Evolutionary conservation across 2,797 vertebrate species (phyloP), one percentile per base, ranked within the genome.

Genomic region (Danio kyathit): DNA sequence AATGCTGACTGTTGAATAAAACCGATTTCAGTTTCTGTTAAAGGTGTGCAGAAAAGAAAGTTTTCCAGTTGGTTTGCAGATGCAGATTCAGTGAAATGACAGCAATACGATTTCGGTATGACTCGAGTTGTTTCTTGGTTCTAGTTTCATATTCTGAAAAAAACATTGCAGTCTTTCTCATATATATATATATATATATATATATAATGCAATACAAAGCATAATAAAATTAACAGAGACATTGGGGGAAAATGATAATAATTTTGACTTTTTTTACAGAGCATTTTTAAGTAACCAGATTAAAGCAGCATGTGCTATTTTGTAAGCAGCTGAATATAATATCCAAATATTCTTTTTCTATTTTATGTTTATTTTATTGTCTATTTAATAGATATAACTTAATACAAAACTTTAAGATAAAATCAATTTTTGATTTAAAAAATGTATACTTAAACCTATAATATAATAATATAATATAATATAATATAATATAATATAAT

Each of bases 81-180:
- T 44, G 61, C 51, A 51, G 17, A 61, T 29, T 54, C 19, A 77
- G 7, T 67, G 52, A 67, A 81, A 56, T 69, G 54, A 75, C 13
- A 61, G 71, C 64, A 52, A 7, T 21, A 17, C 8, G 29, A 69
- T 75, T 61, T 75, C 64, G 19, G 7, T 69, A 60, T 81, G 63
- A 80, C 60, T 74, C 17, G 52, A 57, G 21, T 66, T 51, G 29
- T 29, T 44, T 40, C 5, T 43, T 1, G 12, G 64, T 12, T 48
- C 13, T 41, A 46, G 59, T 63, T 76, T 46, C 63, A 54, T 54
- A 29, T 56, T 76, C 61, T 56, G 3, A 54, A 63, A 56, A 41
- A 43, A 56, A 5, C 49, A 29, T 10, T 29, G 29, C 29, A 29
- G 29, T 29, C 29, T 29, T 29, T 29, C 29, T 29, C 29, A 29